phyloP scores from a whole-genome alignment of 2,797 vertebrate species.

The Channa striata region DNA sequence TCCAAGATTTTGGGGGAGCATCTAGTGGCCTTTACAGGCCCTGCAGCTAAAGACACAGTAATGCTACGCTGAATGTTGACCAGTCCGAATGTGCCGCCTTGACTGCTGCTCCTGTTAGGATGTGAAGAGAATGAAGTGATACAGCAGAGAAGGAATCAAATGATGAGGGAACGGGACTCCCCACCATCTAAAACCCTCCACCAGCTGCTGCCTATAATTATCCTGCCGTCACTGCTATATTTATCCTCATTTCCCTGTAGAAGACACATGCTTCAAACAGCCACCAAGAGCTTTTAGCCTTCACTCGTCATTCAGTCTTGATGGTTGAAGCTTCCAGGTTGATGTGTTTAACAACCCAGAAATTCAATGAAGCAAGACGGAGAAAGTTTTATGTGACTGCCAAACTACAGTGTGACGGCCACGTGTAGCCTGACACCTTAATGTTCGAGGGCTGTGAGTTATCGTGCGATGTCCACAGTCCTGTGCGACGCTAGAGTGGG shows the following conservation, averaged over 20 bases:
- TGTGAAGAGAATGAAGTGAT: constrained; percentile 11
- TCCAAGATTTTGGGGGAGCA: too few relatives aligned
- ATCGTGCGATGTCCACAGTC: too few relatives aligned
- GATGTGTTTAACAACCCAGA: not conserved
- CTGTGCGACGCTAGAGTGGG: too few relatives aligned
- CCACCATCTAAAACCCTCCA: constrained; percentile 58
- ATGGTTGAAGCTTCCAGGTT: constrained; percentile 5
- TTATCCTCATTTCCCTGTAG: constrained; percentile 48
- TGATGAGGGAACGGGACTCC: constrained; percentile 55
- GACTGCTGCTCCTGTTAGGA: not conserved
- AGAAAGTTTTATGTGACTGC: too few relatives aligned
- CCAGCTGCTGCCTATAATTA: constrained; percentile 83
- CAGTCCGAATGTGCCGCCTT: too few relatives aligned
- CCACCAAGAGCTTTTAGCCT: not conserved
- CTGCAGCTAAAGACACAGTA: too few relatives aligned
- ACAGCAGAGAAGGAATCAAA: constrained; percentile 11
- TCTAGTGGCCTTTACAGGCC: too few relatives aligned
- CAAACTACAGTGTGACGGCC: too few relatives aligned
- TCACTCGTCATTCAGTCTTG: not conserved
- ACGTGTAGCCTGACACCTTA: too few relatives aligned
- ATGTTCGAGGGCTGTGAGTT: too few relatives aligned
- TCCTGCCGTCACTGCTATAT: constrained; percentile 59
- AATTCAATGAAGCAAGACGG: too few relatives aligned
- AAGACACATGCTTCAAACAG: constrained; percentile 20
- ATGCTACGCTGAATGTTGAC: too few relatives aligned